Base-by-base conservation (phyloP, 2,113 vertebrate genomes). In the Myiopsitta monachus region DNA sequence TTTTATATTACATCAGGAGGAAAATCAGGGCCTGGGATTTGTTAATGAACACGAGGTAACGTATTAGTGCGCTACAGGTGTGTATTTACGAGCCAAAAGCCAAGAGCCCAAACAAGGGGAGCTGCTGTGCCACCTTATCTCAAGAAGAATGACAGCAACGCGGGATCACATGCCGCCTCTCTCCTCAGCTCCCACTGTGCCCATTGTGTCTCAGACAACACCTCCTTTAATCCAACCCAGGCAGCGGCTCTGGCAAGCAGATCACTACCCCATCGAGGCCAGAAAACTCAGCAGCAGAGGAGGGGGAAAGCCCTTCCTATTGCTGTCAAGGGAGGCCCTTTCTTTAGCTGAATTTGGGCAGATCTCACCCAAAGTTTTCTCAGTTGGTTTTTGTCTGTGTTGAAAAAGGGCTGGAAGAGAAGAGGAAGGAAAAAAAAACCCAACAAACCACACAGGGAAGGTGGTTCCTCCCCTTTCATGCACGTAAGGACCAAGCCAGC, bases 21-120 rank as follows among this genome's bases (percentile, higher is more conserved):
- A 5, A 67, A 52, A n/a, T 1, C 23, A 9, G 33, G 36, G 28
- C 21, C 7, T 11, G 26, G 51, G 28, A n/a, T 12, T 6, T 31
- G 59, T 6, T 28, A 5, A 9, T 0, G 5, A 59, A 7, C 41
- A 9, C 0, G 1, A 67, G 23, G 31, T 11, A 21, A 21, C 39
- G 24, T 18, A 22, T 1, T 11, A 33, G 43, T 2, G 22, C 2
- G 1, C 14, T 3, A 11, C 9, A 15, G 31, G 28, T 11, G 24
- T 3, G 3, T 7, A 39, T 49, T 14, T 59, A 49, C 10, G 7
- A 43, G 54, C 0, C 41, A 30, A 61, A 79, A 79, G 47, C 28
- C 63, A 0, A 4, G 54, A 47, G 51, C 18, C 44, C 19, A 7
- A 11, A 41, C 55, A 47, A 79, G 62, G 6, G 7, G 63, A 64